Conservation (phyloP, 2,797 vertebrate species). For the Orientallactaga sibirica region DNA sequence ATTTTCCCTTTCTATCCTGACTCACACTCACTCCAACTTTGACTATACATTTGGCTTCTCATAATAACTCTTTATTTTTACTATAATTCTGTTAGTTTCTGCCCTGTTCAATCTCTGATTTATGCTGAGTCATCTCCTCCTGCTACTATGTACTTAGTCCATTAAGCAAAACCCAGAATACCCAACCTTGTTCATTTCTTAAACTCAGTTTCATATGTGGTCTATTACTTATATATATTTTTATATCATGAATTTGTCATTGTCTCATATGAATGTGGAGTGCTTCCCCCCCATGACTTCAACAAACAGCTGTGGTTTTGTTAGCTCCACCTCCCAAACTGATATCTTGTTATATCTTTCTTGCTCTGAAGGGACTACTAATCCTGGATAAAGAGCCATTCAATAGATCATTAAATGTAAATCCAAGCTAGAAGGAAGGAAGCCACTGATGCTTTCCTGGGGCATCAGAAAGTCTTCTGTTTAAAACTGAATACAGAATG, state of each 20-base stretch:
- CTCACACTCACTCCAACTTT: neutral
- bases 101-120: slow-evolving; percentile 13
- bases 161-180: neutral
- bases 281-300: neutral
- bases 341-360: neutral
- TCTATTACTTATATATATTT: neutral
- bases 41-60: neutral
- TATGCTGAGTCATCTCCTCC: neutral
- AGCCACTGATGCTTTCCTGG: neutral
- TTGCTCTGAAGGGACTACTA: slow-evolving; percentile 12
- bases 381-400: neutral
- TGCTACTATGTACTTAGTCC: neutral
- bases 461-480: slow-evolving; percentile 48
- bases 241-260: slow-evolving; percentile 40
- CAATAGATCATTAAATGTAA: neutral
- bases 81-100: neutral
- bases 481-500: slow-evolving; percentile 16
- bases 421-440: neutral
- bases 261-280: neutral
- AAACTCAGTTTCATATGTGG: neutral
- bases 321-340: neutral
- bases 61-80: slow-evolving; percentile 1
- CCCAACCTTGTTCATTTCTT: neutral
- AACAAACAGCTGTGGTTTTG: slow-evolving; percentile 28
- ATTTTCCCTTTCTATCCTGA: no score